Evolutionary conservation across 2,113 vertebrate species (phyloP), one percentile per base, ranked within the genome.

Genomic region (Silurus asotus): DNA sequence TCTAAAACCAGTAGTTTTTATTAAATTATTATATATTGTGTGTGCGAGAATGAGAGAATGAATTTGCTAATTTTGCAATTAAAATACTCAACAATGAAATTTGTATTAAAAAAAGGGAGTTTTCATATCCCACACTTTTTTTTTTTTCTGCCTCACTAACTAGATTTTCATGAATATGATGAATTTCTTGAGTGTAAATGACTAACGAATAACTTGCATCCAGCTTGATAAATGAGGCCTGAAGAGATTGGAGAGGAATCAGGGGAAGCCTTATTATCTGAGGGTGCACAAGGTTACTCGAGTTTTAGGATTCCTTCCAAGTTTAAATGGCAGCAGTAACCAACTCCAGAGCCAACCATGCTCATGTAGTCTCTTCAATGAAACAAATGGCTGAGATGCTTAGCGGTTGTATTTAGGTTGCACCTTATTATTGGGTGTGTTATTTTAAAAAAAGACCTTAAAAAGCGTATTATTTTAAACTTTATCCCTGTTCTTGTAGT

Each of bases 331-430:
- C 80, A n/a, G 84, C 45, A 49, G 56, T 3, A 70, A 8, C n/a
- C 25, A 56, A 77, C 25, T 83, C 13, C 23, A n/a, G 59, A 49
- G 56, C 61, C 64, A 59, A 89, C 90, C 11, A 2, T 86, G 92
- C 90, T 90, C 86, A 10, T 88, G 87, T 77, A 87, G 90, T 90
- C 90, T 93, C 56, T 90, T 91, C 89, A 76, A 65, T n/a, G 8
- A n/a, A 75, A 51, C 8, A 25, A 81, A 11, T 17, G 20, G 15
- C 25, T 59, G 13, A 53, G 83, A 67, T 67, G n/a, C 20, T 51
- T 59, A 0, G 89, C 90, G 91, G 91, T 89, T 90, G 83, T 91
- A 81, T 93, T 94, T 90, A 93, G 91, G 93, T 91, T 92, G 88
- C 87, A 85, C 82, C 76, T 88, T 88, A 89, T 90, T 80, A 56